Base-by-base conservation (phyloP, 2,797 vertebrate genomes). In the Gambusia yucatana region DNA sequence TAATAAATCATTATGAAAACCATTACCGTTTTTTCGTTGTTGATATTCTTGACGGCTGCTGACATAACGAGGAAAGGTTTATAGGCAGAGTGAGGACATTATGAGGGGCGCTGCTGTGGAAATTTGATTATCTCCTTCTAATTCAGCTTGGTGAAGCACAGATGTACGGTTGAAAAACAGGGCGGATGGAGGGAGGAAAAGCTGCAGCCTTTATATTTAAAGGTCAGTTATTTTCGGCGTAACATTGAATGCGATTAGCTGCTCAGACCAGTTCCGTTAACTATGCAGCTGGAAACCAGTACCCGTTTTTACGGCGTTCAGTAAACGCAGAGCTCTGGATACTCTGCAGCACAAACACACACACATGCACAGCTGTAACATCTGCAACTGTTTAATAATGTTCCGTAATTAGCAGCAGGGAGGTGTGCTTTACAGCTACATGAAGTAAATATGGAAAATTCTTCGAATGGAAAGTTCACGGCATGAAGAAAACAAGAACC, bases 391-490 rank as follows among this genome's bases (percentile, higher is more conserved):
- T 81, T 94, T 94, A 92, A 85, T 78, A 76, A 55, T 28, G 77
- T 69, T 74, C 65, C 83, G 78, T 85, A 90, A 92, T 90, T 86
- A 90, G 82, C 83, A 91, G 87, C 85, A 75, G 80, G 63, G 76
- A 84, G 75, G 83, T 78, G 84, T 47, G 82, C 78, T 79, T 82
- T 82, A 82, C 77, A 83, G 80, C 76, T 77, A 88, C 86, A 83
- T 73, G 82, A 87, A 86, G 84, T 76, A 80, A 89, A 92, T 84
- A 88, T 73, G 94, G 94, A 95, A 95, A 95, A 94, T 87, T 85
- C 52, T 88, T 83, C 81, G 89, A 85, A 95, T 87, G 92, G 93
- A 95, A 95, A 95, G 93, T 89, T 84, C 84, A 50, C 74, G 10
- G 61, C 80, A 73, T 33, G 80, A 86, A 79, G 36, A 70, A 89